Evolutionary conservation across 2,797 vertebrate genomes (phyloP), one percentile per base, ranked within the genome.

Genomic region (Melanotaenia parkinsoni): DNA sequence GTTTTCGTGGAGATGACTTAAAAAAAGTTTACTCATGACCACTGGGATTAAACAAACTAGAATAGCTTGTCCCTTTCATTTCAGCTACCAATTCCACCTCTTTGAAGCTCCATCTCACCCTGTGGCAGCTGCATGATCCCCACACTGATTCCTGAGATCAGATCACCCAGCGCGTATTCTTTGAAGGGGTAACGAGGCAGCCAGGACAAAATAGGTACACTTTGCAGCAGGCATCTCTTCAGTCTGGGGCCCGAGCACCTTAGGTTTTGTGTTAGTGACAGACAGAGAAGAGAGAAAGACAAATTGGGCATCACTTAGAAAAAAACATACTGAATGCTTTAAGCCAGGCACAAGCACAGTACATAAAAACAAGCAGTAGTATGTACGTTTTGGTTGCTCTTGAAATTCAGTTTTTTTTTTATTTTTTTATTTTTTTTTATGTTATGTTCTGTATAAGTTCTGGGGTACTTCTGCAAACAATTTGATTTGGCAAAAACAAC

Each of bases 131-230:
- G 93, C 92, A 95, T 92, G 90, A 95, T 93, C 40, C 96, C 97
- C 81, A 98, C 96, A 3, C 97, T 98, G 92, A 99, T 90, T 51
- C 98, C 98, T 0, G 97, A 97, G 37, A 94, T 16, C 20, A 98
- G 83, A 84, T 99, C 97, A 3, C 97, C 96, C 3, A 96, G 58
- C 1, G 95, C 92, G 64, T 96, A 95, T 35, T 98, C 95, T 77
- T 87, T 96, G 81, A 97, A 0, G 0, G 95, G 87, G 90, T 99
- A 99, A 11, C 88, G 94, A 37, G 97, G 97, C 70, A 99, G 85
- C 98, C 98, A 99, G 22, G 73, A 91, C 45, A 96, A 47, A 58
- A 98, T 61, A 2, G 98, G 97, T 69, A 98, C 7, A 58, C 86
- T 87, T 0, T 62, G 88, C 74, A 96, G 82, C 26, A 98, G 56